Base-by-base conservation (phyloP, 2,113 vertebrate species). In the Xerus inauris region DNA sequence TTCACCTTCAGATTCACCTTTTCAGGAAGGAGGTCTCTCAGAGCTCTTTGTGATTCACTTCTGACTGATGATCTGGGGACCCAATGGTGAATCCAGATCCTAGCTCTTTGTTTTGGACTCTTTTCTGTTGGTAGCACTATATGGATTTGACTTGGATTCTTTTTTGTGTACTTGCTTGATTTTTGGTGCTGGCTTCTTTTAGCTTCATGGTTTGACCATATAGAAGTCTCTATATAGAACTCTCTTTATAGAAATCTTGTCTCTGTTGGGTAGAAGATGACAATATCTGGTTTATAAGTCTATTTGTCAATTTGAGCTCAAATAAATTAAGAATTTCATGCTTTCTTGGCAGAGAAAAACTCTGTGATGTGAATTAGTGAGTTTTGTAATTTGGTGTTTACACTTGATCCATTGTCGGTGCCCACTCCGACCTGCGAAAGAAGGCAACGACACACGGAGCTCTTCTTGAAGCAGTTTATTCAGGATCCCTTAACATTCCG, bases 351-450 rank as follows among this genome's bases (percentile, higher is more conserved):
- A 76, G 71, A 83, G 67, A 91, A 75, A 8, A 82, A 57, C 12
- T 94, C 16, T 91, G 83, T 91, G 32, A 91, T 71, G 71, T 3
- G 45, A 22, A 87, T 76, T 42, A 71, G 24, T 76, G 67, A 82
- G 49, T 87, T 96, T 96, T 96, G 8, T 91, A 91, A 91, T 91
- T 87, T 45, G 51, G 59, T 82, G 47, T 71, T 96, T 96, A 71
- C 19, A 91, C 32, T 91, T 87, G 51, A 89, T 30, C 38, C n/a
- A n/a, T n/a, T n/a, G n/a, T n/a, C n/a, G n/a, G n/a, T n/a, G n/a
- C n/a, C n/a, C n/a, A n/a, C n/a, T n/a, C n/a, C n/a, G n/a, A n/a
- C n/a, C n/a, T n/a, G n/a, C n/a, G n/a, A n/a, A n/a, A n/a, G n/a
- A n/a, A n/a, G n/a, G n/a, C n/a, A n/a, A n/a, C n/a, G n/a, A n/a